These are phyloP conservation scores for Colostygia pectinataria DNA, from an alignment of 2,888 invertebrate genomes.

Conservation along the genomic window DNA sequence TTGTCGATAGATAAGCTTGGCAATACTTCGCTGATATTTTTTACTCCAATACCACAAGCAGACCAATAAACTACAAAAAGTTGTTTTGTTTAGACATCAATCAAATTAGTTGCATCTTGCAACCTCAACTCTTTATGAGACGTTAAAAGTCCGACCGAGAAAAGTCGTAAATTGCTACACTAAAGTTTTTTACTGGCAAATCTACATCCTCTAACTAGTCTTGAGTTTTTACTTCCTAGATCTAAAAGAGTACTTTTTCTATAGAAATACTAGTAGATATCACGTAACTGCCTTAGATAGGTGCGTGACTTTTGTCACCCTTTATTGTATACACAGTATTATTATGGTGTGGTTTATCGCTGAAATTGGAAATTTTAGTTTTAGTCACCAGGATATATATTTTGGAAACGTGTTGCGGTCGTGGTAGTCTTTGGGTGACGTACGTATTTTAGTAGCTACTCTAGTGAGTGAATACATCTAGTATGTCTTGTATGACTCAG, in stretches of 20 bases:
- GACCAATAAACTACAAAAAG: constrained; percentile 32
- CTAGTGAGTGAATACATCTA: background rate
- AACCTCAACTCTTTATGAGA: constrained; percentile 40
- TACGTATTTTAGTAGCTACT: no score
- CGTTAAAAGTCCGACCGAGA: constrained; percentile 35
- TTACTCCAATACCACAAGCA: constrained; percentile 28
- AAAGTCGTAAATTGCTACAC: constrained; percentile 13
- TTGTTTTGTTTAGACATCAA: constrained; percentile 30
- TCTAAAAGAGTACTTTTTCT: no score
- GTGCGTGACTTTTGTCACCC: background rate
- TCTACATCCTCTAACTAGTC: no score
- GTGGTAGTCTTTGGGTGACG: background rate
- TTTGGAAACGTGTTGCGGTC: background rate
- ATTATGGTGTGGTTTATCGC: constrained; percentile 1
- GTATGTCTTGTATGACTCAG: background rate
- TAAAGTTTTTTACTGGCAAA: constrained; percentile 10
- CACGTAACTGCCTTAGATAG: no score
- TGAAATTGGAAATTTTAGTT: background rate
- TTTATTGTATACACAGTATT: background rate
- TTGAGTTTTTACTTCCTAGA: no score
- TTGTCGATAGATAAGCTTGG: constrained; percentile 14
- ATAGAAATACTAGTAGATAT: no score
- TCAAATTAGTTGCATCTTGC: constrained; percentile 40
- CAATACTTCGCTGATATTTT: constrained; percentile 16
- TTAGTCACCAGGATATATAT: constrained; percentile 3